Base-by-base conservation (phyloP, 2,888 invertebrate genomes). In the Ditylenchus weischeri region DNA sequence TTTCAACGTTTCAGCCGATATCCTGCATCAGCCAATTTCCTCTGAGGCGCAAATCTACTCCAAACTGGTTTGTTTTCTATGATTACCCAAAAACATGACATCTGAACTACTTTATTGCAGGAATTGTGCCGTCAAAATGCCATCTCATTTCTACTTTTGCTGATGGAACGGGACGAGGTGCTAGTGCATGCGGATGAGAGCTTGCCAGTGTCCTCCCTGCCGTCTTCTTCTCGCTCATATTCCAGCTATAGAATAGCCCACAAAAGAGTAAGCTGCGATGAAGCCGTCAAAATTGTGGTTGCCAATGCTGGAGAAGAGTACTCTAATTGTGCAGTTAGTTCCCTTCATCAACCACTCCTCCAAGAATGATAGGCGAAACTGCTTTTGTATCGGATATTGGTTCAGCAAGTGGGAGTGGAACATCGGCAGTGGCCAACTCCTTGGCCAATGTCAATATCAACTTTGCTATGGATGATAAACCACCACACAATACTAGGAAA, bases 391-490 rank as follows among this genome's bases (percentile, higher is more conserved):
- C n/a, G 11, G 19, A 35, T 35, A 10, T 23, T 18, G 38, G 59
- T 11, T 36, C 11, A n/a, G 29, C 29, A 21, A 8, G 2, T 19
- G 21, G 36, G 11, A 43, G 36, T 19, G 48, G 62, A 48, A 15
- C 51, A 48, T 21, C 51, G n/a, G 18, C 63, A 21, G 51, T 7
- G 13, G 47, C 62, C 35, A 59, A 21, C 23, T 21, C 43, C 11
- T 38, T 51, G 10, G 63, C 63, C 19, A 63, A 63, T 36, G 23
- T 63, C 18, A 63, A 63, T 19, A 50, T 63, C 21, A 51, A 23
- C 63, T 63, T 21, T 51, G 63, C 63, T 5, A 63, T 63, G 63
- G 51, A 21, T 21, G 63, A 63, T 4, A 63, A 63, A 36, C 63
- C 63, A n/a, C 50, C 63, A 18, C 51, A 63, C 11, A 63, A 63